A percentile compares a stretch with the other conserved stretches of the same genome.
Evolutionary conservation across 1,140 invertebrate species (phyloP).

Genomic region (Metopolophium dirhodum): DNA sequence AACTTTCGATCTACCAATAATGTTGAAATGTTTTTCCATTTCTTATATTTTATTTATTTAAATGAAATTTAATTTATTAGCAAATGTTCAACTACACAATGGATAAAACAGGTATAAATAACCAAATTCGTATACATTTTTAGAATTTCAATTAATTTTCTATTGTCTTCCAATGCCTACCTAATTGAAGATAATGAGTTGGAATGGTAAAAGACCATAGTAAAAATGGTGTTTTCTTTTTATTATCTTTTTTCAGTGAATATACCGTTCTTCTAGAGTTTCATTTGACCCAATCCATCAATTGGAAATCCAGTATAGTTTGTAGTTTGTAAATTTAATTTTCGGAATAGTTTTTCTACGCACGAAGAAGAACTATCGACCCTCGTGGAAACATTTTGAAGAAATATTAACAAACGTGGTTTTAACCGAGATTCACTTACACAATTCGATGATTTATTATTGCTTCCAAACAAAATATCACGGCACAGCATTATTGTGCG

Average conservation of each 20-base stretch:
- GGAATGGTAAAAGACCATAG: background rate
- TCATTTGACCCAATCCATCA: background rate
- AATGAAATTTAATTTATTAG: background rate
- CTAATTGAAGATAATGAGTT: background rate
- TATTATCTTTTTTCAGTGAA: background rate
- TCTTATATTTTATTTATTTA: background rate
- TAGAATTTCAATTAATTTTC: background rate
- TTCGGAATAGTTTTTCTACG: background rate
- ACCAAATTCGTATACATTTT: background rate
- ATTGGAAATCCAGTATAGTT: background rate
- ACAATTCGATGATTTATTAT: background rate
- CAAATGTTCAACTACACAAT: background rate
- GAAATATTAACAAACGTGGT: background rate
- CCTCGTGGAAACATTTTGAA: background rate
- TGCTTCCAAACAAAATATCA: background rate
- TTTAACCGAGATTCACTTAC: background rate
- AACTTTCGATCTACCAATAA: background rate
- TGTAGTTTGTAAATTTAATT: background rate
- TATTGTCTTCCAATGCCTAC: background rate
- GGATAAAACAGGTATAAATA: background rate
- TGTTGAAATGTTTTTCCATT: background rate
- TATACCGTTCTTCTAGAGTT: background rate
- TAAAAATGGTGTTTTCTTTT: background rate
- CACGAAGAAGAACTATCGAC: background rate
- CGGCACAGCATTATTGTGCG: background rate